Percentiles rank a stretch among this genome's conserved stretches.
Evolutionary conservation across 2,113 vertebrate genomes (phyloP).

Genomic region (Connochaetes taurinus): DNA sequence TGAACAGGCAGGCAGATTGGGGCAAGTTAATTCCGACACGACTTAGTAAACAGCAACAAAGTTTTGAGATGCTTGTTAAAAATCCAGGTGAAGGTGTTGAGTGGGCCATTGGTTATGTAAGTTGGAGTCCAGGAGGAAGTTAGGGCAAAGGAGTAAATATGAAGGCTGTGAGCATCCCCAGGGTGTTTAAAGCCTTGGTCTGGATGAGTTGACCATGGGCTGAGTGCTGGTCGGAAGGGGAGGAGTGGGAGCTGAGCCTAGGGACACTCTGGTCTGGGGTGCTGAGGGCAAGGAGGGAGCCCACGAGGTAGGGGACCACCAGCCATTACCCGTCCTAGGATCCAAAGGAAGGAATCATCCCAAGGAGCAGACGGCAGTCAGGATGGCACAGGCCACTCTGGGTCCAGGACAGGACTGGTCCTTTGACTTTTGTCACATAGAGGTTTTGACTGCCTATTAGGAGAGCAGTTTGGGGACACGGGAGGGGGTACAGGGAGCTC

Average conservation of each 20-base stretch:
- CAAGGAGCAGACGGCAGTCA: not conserved
- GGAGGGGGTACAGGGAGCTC: not conserved
- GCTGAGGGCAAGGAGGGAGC: not conserved
- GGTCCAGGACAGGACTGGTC: not conserved
- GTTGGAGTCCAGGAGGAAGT: not conserved
- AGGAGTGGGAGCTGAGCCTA: not conserved
- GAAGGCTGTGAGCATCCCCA: not conserved
- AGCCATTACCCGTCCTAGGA: not conserved
- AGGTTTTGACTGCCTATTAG: not conserved
- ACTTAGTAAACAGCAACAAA: not conserved
- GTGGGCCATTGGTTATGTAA: not conserved
- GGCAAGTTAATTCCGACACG: not conserved
- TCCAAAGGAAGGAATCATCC: not conserved
- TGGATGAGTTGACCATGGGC: not conserved
- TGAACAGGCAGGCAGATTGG: too few species aligned
- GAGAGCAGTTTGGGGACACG: not conserved
- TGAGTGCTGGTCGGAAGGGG: not conserved
- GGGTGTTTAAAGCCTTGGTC: not conserved
- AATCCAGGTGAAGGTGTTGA: fast-evolving
- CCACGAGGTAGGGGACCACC: not conserved
- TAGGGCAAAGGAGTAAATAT: not conserved
- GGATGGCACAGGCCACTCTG: too few species aligned
- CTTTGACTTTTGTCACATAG: not conserved
- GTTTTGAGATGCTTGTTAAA: not conserved
- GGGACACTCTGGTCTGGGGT: not conserved